Evolutionary conservation across 2,797 vertebrate species (phyloP), one percentile per base, ranked within the genome.

Genomic region (Myotis findleyi): DNA sequence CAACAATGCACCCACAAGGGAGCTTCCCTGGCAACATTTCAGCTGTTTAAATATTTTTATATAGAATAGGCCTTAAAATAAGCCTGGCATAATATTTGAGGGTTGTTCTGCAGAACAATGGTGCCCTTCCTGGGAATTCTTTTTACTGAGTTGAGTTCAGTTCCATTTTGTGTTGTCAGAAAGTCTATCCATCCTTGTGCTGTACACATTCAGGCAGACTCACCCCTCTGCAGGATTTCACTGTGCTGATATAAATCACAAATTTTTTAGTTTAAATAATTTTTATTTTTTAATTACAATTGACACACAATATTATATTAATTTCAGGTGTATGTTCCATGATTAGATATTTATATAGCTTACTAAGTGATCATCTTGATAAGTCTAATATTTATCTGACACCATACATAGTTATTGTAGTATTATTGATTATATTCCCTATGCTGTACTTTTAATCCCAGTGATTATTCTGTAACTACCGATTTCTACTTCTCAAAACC

Each of bases 61-160:
- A 72, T 10, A 89, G 53, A 93, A 91, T 82, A 90, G 41, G 14
- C 59, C 87, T 94, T 85, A 62, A 73, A 71, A 76, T 57, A 81
- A 83, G n/a, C 13, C 68, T 85, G 20, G 21, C 13, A 38, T 66
- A 84, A 59, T 21, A 82, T 87, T n/a, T 69, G 36, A 44, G 89
- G 47, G 23, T 47, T 82, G 69, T 5, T 91, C 36, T 51, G 10
- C 11, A 66, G 41, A 80, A 81, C 41, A 30, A 6, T 5, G n/a
- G 73, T 44, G 49, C 10, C 1, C 21, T 80, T 89, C 49, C 64
- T 79, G 71, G 89, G 71, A 80, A 66, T 53, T 94, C 69, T 51
- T 1, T 55, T 59, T 69, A 71, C 64, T 79, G 55, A 69, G 9
- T 10, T 21, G 53, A 36, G 6, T 17, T 17, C 27, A 69, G 25